Evolutionary conservation across 35 echinoderm and acorn worm genomes (phyloP).

Genomic region (Lytechinus variegatus): DNA sequence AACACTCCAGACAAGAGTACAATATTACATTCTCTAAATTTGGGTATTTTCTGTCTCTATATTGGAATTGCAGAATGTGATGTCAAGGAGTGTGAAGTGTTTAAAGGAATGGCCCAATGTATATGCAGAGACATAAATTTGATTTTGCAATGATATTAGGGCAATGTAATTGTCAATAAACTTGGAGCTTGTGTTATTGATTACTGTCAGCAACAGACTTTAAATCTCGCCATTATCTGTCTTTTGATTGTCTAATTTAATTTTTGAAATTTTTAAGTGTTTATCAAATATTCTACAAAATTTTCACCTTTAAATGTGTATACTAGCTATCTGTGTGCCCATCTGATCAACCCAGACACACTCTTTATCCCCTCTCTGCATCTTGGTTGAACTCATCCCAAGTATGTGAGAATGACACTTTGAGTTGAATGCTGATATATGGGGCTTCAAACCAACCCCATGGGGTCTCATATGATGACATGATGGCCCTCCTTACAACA

Average conservation of each 20-base stretch:
- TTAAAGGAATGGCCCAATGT: too few species aligned
- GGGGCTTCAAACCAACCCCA: background rate
- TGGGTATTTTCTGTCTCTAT: too few species aligned
- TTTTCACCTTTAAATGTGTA: background rate
- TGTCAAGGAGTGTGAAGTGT: too few species aligned
- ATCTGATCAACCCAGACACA: background rate
- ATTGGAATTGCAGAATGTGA: too few species aligned
- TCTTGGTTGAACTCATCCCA: conserved; percentile 17
- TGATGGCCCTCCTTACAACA: background rate
- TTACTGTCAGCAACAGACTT: background rate
- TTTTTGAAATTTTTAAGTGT: background rate
- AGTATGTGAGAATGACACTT: background rate
- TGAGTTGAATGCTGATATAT: background rate
- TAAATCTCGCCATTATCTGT: background rate
- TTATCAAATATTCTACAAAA: background rate
- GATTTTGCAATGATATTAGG: too few species aligned
- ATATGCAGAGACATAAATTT: too few species aligned
- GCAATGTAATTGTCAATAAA: too few species aligned
- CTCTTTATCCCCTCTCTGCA: background rate
- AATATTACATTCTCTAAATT: background rate
- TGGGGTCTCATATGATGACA: background rate
- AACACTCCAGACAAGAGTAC: background rate
- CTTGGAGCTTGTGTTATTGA: too few species aligned
- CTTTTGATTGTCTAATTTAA: background rate
- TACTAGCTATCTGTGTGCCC: background rate